Percentiles rank a stretch among this genome's conserved stretches.
These are phyloP conservation scores for Balanococcus diminutus DNA, from an alignment of 2,888 invertebrate genomes.

Conservation along the genomic window DNA sequence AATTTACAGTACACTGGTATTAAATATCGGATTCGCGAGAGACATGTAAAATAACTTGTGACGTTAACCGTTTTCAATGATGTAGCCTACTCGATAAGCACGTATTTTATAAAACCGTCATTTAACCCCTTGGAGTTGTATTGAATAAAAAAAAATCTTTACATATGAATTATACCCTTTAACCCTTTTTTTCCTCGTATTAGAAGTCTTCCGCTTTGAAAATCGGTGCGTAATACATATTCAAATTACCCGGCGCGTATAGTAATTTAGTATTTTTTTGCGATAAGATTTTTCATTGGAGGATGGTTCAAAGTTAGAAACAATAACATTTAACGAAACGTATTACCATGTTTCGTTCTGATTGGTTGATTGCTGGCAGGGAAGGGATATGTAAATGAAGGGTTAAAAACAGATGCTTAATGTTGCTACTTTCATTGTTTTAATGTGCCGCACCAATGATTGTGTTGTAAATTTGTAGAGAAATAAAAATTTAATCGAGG, in stretches of 20 bases:
- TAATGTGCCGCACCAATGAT: conserved; percentile 6
- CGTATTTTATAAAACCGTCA: conserved; percentile 54
- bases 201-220: conserved; percentile 26
- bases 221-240: conserved; percentile 32
- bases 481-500: not conserved
- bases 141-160: conserved; percentile 53
- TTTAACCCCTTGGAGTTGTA: conserved; percentile 49
- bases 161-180: conserved; percentile 54
- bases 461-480: not conserved
- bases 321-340: conserved; percentile 41
- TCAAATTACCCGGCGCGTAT: conserved; percentile 45
- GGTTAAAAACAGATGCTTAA: conserved; percentile 46
- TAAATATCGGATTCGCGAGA: not conserved
- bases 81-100: conserved; percentile 45
- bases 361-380: conserved; percentile 47
- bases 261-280: conserved; percentile 32
- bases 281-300: conserved; percentile 45
- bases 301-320: conserved; percentile 39
- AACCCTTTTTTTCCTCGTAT: conserved; percentile 34
- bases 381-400: conserved; percentile 47
- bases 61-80: conserved; percentile 51
- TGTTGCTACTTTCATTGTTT: conserved; percentile 38
- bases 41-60: conserved; percentile 47
- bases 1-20: conserved; percentile 17
- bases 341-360: not conserved